Evolutionary conservation across 2,888 invertebrate species (phyloP), one percentile per base, ranked within the genome.

Genomic region (Ormyrus rosae): DNA sequence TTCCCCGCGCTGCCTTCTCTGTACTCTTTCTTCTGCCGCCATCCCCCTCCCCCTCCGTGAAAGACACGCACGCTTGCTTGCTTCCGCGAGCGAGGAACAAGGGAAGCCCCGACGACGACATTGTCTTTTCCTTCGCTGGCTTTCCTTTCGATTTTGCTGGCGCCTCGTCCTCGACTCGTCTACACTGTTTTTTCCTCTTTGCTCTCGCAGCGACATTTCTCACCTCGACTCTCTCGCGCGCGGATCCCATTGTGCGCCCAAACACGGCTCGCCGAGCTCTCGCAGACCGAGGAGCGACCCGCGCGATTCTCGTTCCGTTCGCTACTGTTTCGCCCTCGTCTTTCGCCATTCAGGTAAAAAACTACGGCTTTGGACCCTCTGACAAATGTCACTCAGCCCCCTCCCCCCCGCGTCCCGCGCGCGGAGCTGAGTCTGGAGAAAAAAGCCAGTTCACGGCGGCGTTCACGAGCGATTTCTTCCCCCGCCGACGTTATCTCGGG

Each of bases 101-200:
- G 51, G 13, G 70, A 70, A 73, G 53, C 64, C 58, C 55, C 11
- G 7, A 8, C 19, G 19, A 19, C 65, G 75, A 56, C 75, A 60
- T 70, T 75, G 74, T 75, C 70, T 69, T 74, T 69, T 74, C 68
- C 74, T 56, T 58, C 65, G 70, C 55, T 34, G 63, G 60, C 67
- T 68, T 73, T 79, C 81, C 76, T 82, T 79, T 80, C 74, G 77
- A 80, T 80, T 80, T 65, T 74, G 53, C 69, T 80, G 19, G 19
- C 69, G 56, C 67, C 56, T 74, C 67, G 56, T 71, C 53, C 65
- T 19, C n/a, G 19, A 2, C 19, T 19, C 19, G 19, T 19, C 3
- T 45, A 50, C 34, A 11, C 13, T 63, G 56, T 48, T 11, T 50
- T 34, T 46, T 71, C 51, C 53, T 55, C 34, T 9, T 19, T 58